phyloP scores from a whole-genome alignment of 1,140 invertebrate species.

The Aphelenchoides fujianensis region DNA sequence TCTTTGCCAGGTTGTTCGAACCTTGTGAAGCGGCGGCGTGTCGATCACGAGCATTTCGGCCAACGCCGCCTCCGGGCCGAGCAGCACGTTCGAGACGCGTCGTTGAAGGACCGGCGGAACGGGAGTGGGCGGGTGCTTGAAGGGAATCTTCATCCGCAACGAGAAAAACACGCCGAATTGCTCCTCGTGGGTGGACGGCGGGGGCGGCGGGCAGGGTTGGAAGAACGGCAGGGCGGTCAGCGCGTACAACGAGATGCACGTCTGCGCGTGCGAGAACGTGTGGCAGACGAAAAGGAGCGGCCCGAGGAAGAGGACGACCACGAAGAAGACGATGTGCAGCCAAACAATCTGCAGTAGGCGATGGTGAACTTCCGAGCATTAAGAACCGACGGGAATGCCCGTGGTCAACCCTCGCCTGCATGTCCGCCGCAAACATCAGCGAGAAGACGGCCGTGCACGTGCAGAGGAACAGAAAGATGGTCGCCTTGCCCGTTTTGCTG shows the following conservation, averaged over 20 bases:
- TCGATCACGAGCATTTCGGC: constrained; percentile 11
- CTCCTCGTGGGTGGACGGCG: not conserved
- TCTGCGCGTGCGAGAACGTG: constrained; percentile 11
- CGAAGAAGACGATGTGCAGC: constrained; percentile 8
- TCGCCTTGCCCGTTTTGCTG: constrained; percentile 18
- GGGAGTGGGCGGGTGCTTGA: not conserved
- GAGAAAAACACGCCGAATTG: constrained; percentile 5
- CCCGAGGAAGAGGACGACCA: not conserved
- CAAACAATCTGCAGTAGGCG: constrained; percentile 16
- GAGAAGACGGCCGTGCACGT: not conserved
- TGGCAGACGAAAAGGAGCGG: constrained; percentile 17
- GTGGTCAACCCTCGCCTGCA: no score
- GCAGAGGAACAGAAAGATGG: not conserved
- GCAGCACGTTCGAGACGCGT: not conserved
- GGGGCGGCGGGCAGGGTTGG: constrained; percentile 14
- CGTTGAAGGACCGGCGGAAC: not conserved
- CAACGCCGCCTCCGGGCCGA: not conserved
- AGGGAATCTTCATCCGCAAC: constrained; percentile 17
- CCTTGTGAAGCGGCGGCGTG: not conserved
- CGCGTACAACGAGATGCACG: constrained; percentile 14
- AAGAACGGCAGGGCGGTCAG: constrained; percentile 13
- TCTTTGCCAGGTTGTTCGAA: no score
- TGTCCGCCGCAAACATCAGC: constrained; percentile 15
- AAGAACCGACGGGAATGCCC: no score
- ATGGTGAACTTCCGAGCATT: no score